Evolutionary conservation across 37 sponge, comb jelly and placozoan genomes (phyloP).

Genomic region (Chondrilla cf. caribensis): DNA sequence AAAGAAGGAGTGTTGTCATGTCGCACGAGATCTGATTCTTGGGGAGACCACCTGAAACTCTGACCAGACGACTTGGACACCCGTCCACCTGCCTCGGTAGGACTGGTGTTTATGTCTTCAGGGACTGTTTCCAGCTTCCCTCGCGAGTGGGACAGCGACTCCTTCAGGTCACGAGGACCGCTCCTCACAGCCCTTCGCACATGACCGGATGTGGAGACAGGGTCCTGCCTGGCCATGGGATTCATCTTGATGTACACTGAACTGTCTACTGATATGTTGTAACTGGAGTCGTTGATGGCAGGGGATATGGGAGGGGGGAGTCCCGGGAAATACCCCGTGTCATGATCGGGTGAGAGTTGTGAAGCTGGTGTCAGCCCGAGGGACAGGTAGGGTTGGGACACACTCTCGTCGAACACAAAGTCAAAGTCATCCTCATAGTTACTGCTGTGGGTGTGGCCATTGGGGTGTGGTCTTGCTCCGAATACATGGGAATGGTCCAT

Average conservation of each 20-base stretch:
- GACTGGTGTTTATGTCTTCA: background rate
- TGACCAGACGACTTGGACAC: background rate
- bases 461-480: background rate
- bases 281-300: background rate
- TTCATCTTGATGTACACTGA: background rate
- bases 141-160: slow-evolving; percentile 2
- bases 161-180: slow-evolving; percentile 18
- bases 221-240: background rate
- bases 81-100: background rate
- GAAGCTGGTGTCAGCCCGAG: slow-evolving; percentile 83
- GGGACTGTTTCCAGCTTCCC: slow-evolving; percentile 3
- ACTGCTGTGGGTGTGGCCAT: background rate
- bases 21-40: background rate
- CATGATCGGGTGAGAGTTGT: slow-evolving; percentile 66
- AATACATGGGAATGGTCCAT: background rate
- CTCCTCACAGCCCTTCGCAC: background rate
- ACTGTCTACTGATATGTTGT: slow-evolving; percentile 28
- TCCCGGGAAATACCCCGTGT: slow-evolving; percentile 64
- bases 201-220: background rate
- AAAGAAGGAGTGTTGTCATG: background rate
- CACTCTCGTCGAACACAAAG: slow-evolving; percentile 45
- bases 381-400: slow-evolving; percentile 68
- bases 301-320: slow-evolving; percentile 70
- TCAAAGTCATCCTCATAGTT: slow-evolving; percentile 42
- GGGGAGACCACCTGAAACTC: slow-evolving; percentile 14